These are phyloP conservation scores for Fratercula arctica DNA, from an alignment of 2,797 vertebrate species.

Conservation along the genomic window DNA sequence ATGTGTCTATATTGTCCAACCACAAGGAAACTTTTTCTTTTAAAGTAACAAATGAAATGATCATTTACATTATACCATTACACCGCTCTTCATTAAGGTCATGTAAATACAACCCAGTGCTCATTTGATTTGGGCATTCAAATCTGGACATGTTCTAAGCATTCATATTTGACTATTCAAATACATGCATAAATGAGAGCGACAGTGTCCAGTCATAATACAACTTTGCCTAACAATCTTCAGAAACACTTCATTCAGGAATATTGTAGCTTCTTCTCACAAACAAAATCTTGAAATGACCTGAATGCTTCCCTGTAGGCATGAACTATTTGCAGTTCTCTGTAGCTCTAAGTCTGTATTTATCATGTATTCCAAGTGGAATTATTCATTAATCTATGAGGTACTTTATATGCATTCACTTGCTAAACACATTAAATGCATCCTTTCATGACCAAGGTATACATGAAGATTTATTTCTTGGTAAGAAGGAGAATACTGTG, in stretches of 20 bases:
- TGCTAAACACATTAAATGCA: not conserved
- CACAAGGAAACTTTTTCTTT: not conserved
- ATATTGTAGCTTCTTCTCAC: not conserved
- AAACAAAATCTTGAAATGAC: not conserved
- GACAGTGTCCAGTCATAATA: not conserved
- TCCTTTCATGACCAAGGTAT: not conserved
- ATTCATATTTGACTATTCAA: not conserved
- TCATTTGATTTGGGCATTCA: not conserved
- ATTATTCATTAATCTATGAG: conserved; percentile 18
- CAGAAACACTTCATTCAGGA: conserved; percentile 17
- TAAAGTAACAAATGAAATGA: not conserved
- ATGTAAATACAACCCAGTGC: not conserved
- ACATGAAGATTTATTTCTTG: not conserved
- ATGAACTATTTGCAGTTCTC: conserved; percentile 19
- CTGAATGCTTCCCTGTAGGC: not conserved
- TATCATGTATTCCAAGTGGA: not conserved
- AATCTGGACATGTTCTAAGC: not conserved
- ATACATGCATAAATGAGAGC: not conserved
- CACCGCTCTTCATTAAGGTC: not conserved
- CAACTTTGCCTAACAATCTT: not conserved
- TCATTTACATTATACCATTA: not conserved
- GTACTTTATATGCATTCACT: not conserved
- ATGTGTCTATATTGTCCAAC: not conserved
- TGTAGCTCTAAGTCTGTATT: conserved; percentile 50
- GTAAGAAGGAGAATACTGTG: not conserved